Conservation (phyloP, 2,888 invertebrate species). For the Macropis europaea region DNA sequence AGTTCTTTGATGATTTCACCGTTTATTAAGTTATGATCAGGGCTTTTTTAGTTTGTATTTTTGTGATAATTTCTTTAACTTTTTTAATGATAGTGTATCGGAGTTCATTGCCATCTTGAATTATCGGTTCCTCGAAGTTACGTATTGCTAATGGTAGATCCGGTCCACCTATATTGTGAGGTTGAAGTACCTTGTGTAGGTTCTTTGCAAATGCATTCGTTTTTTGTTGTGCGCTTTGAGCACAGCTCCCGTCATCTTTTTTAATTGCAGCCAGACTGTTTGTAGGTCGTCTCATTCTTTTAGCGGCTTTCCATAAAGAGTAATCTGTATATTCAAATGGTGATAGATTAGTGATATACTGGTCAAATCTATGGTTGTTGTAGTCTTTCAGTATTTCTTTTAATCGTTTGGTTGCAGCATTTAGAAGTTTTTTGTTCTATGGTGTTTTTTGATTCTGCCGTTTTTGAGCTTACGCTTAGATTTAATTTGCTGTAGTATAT, state of each 20-base stretch:
- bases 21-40: neutral
- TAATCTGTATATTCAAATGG: neutral
- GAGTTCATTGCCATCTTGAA: neutral
- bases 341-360: neutral
- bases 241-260: neutral
- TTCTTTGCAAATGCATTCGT: neutral
- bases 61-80: neutral
- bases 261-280: neutral
- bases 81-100: neutral
- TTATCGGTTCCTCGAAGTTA: neutral
- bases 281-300: neutral
- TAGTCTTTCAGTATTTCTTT: neutral
- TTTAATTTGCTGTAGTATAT: neutral
- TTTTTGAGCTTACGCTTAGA: neutral
- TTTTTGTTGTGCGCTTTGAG: neutral
- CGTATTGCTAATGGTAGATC: neutral
- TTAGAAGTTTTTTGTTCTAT: neutral
- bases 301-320: neutral
- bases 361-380: neutral
- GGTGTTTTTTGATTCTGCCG: neutral
- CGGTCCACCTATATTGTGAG: neutral
- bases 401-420: neutral
- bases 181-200: neutral
- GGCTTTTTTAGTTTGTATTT: neutral
- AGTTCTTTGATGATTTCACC: neutral